Percentiles rank a stretch among this genome's conserved stretches.
phyloP scores from a whole-genome alignment of 2,113 vertebrate species.

The Thermophis baileyi region DNA sequence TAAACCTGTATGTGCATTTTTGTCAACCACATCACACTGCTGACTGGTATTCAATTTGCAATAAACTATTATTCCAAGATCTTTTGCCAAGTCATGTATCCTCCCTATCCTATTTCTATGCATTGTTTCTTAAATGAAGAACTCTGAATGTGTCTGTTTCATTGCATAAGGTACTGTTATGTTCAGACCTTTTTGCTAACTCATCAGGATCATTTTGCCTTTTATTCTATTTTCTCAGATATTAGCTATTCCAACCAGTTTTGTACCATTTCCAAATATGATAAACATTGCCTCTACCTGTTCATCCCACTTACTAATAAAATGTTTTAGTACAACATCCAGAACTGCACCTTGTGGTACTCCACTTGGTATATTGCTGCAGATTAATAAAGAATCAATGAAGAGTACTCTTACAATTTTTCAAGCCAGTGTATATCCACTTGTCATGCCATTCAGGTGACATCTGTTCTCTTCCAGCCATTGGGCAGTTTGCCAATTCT shows the following conservation, averaged over 20 bases:
- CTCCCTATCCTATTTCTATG: not conserved
- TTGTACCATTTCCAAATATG: not conserved
- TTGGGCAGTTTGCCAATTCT: not conserved
- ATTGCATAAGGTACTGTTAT: not conserved
- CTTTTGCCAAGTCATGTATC: not conserved
- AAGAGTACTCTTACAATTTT: not conserved
- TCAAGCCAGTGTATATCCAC: not conserved
- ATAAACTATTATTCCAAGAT: not conserved
- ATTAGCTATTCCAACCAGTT: not conserved
- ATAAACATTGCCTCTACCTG: not conserved
- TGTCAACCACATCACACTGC: not conserved
- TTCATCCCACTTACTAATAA: not conserved
- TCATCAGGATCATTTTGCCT: too few species aligned
- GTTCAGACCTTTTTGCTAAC: not conserved
- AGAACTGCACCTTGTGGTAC: not conserved
- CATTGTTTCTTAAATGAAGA: not conserved
- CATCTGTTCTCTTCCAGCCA: not conserved
- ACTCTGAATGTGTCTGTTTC: not conserved
- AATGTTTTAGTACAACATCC: not conserved
- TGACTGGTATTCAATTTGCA: not conserved
- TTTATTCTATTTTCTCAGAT: not conserved
- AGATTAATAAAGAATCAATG: not conserved
- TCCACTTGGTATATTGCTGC: not conserved
- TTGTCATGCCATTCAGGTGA: not conserved
- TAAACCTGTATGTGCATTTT: too few species aligned